These are phyloP conservation scores for Apamea anceps DNA, from an alignment of 2,888 invertebrate genomes.

Conservation along the genomic window DNA sequence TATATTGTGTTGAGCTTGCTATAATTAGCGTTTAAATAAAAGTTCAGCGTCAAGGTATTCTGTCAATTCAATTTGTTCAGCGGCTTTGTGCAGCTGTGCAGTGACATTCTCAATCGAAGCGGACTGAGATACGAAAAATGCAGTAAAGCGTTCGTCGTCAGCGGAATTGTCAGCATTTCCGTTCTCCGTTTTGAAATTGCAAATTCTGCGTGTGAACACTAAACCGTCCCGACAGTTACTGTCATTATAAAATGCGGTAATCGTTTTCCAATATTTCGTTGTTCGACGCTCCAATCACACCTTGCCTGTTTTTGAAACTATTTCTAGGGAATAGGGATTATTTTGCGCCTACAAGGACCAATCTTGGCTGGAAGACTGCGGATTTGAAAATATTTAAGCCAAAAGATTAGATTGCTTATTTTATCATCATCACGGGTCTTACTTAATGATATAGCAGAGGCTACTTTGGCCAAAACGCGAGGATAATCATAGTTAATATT, in stretches of 20 bases:
- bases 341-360: not conserved
- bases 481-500: not conserved
- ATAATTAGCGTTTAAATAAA: not conserved
- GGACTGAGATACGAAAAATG: constrained; percentile 5
- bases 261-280: constrained; percentile 41
- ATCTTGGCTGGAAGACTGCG: not conserved
- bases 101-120: constrained; percentile 30
- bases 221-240: constrained; percentile 8
- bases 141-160: constrained; percentile 7
- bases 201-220: constrained; percentile 18
- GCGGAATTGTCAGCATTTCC: constrained; percentile 39
- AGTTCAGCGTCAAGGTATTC: not conserved
- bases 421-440: not conserved
- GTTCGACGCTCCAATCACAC: not conserved
- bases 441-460: not conserved
- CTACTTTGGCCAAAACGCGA: not conserved
- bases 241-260: constrained; percentile 34
- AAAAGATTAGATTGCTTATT: constrained; percentile 1
- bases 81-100: constrained; percentile 3
- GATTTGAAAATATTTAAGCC: not conserved
- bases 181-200: constrained; percentile 32
- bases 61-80: not conserved
- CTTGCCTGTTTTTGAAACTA: not conserved
- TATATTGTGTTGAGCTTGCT: not conserved
- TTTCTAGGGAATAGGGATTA: not conserved